Evolutionary conservation across 1,140 invertebrate genomes (phyloP).

Genomic region (Protaetia brevitarsis): DNA sequence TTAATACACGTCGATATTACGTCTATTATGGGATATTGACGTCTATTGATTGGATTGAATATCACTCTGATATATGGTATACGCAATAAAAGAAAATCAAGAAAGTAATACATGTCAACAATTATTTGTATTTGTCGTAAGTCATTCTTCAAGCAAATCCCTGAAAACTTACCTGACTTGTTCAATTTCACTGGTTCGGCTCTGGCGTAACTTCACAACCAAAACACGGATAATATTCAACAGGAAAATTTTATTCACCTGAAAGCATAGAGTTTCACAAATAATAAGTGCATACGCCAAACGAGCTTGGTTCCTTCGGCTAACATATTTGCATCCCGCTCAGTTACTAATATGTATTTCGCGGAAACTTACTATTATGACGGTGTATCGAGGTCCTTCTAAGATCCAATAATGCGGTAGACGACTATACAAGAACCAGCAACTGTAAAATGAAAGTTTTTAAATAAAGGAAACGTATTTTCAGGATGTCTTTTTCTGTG

Average conservation of each 20-base stretch:
- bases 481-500: neutral
- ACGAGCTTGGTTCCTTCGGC: too few species aligned
- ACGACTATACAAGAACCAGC: slow-evolving; percentile 84
- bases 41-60: too few species aligned
- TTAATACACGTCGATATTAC: too few species aligned
- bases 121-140: too few species aligned
- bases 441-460: slow-evolving; percentile 53
- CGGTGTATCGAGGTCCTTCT: slow-evolving; percentile 74
- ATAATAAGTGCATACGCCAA: neutral
- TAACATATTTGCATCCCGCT: neutral
- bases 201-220: slow-evolving; percentile 75
- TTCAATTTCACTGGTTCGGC: slow-evolving; percentile 72
- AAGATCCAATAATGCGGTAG: slow-evolving; percentile 81
- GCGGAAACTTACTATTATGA: slow-evolving; percentile 66
- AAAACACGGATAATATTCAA: slow-evolving; percentile 82
- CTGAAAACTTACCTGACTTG: slow-evolving; percentile 75
- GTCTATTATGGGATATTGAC: too few species aligned
- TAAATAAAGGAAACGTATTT: neutral
- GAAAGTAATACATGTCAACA: too few species aligned
- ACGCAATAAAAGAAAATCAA: too few species aligned
- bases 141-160: too few species aligned
- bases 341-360: neutral
- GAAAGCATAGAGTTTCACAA: slow-evolving; percentile 44
- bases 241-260: slow-evolving; percentile 83
- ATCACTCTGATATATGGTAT: too few species aligned